A percentile compares a stretch with the other conserved stretches of the same genome.
These are phyloP conservation scores for Mechanitis mazaeus DNA, from an alignment of 2,888 invertebrate species.

Conservation along the genomic window DNA sequence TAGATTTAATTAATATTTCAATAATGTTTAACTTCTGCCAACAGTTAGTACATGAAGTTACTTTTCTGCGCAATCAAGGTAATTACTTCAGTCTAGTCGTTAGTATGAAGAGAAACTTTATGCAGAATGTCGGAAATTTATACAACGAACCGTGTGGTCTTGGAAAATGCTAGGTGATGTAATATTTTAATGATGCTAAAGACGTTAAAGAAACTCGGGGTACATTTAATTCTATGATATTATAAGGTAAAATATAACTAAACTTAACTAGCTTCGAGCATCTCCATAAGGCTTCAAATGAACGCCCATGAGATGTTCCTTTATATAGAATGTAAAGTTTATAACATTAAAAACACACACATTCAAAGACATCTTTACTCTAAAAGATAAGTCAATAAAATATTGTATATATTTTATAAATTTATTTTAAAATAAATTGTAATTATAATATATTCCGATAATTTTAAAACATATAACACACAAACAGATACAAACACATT, in stretches of 20 bases:
- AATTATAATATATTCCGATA: no score
- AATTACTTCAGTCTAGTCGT: constrained; percentile 30
- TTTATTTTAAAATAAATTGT: no score
- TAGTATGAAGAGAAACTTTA: constrained; percentile 28
- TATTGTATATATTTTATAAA: no score
- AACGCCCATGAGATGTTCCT: background rate
- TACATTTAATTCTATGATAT: constrained; percentile 22
- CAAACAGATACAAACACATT: no score
- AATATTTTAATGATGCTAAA: constrained; percentile 30
- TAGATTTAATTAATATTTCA: constrained; percentile 11
- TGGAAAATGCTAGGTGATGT: constrained; percentile 26
- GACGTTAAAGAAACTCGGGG: constrained; percentile 26
- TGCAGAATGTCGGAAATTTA: constrained; percentile 28
- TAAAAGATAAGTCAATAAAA: no score
- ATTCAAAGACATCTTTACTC: no score
- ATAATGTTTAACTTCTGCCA: constrained; percentile 20
- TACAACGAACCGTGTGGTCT: constrained; percentile 28
- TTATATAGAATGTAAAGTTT: no score
- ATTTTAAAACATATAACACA: no score
- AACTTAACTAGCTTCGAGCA: constrained; percentile 15
- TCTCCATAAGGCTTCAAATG: background rate
- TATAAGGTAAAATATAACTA: constrained; percentile 13
- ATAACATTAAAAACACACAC: no score
- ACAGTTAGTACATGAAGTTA: constrained; percentile 21
- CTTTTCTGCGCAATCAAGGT: constrained; percentile 28